Conservation (phyloP, 2,888 invertebrate species). For the Leptopterna dolabrata region DNA sequence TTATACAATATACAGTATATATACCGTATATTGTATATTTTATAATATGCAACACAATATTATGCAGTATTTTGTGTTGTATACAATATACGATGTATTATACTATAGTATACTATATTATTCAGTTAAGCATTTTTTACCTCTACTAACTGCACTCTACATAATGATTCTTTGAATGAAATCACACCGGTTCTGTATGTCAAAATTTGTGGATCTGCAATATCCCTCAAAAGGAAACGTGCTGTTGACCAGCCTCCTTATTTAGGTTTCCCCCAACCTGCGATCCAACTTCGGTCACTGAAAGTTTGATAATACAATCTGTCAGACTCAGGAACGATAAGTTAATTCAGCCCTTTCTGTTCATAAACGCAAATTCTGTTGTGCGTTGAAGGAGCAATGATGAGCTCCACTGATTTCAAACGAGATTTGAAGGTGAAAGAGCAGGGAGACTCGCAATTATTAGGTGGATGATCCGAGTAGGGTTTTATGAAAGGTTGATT, state of each 20-base stretch:
- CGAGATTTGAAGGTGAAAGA: neutral
- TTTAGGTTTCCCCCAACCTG: neutral
- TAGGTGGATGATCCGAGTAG: neutral
- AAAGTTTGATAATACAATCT: neutral
- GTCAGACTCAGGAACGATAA: neutral
- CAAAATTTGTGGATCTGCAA: too few species aligned
- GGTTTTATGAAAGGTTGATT: neutral
- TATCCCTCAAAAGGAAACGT: neutral
- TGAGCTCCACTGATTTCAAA: slow-evolving; percentile 3
- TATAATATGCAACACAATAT: too few species aligned
- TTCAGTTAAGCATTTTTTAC: too few species aligned
- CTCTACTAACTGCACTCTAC: too few species aligned
- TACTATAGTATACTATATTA: too few species aligned
- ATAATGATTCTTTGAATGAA: too few species aligned
- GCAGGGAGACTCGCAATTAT: neutral
- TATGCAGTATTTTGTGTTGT: too few species aligned
- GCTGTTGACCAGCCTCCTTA: neutral
- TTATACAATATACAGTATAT: too few species aligned
- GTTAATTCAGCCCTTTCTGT: neutral
- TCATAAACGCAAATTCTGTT: neutral
- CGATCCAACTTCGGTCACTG: neutral
- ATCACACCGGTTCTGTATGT: too few species aligned
- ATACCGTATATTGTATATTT: too few species aligned
- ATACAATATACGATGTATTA: too few species aligned
- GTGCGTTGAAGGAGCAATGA: slow-evolving; percentile 3